Base-by-base conservation (phyloP, 2,113 vertebrate genomes). In the Elaphurus davidianus region DNA sequence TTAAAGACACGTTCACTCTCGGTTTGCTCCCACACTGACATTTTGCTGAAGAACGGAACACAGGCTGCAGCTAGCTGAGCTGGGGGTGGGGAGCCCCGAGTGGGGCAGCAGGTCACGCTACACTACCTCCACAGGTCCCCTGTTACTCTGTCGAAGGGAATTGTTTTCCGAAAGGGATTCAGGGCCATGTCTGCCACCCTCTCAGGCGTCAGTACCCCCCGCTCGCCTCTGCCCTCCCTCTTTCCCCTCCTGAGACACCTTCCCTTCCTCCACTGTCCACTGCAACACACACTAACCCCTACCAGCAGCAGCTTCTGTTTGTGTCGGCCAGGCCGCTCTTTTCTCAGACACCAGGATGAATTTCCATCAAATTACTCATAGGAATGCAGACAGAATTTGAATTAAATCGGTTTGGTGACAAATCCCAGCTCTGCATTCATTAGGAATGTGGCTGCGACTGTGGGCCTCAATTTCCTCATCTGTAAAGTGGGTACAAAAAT, bases 1-100 rank as follows among this genome's bases (percentile, higher is more conserved):
- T 84, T 83, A 97, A 97, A 97, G 88, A 62, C 40, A 9, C 0
- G 0, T n/a, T 95, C 59, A 47, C 40, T 97, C 95, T 97, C 92
- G 1, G 60, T 97, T 96, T 97, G 97, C 94, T 81, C 96, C 97
- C 96, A 98, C 97, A 96, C 59, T 96, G 97, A 97, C 97, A 98
- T 97, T 98, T 97, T n/a, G 12, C 79, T 83, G 81, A 97, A 55
- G 0, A 89, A 55, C 9, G 5, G 90, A 81, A 90, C 28, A 7
- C 28, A n/a, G 4, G 0, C 2, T 4, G 13, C 19, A 23, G 92
- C 23, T 40, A 19, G 57, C 45, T 33, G 59, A 81, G 40, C 45
- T 40, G 40, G 16, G 91, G 23, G 21, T 12, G 25, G 33, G n/a
- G n/a, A 43, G 43, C 59, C 82, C 59, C 7, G 60, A 45, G 76